These are phyloP conservation scores for Diglossa cyanea DNA, from an alignment of 2,797 vertebrate genomes.

Conservation along the genomic window DNA sequence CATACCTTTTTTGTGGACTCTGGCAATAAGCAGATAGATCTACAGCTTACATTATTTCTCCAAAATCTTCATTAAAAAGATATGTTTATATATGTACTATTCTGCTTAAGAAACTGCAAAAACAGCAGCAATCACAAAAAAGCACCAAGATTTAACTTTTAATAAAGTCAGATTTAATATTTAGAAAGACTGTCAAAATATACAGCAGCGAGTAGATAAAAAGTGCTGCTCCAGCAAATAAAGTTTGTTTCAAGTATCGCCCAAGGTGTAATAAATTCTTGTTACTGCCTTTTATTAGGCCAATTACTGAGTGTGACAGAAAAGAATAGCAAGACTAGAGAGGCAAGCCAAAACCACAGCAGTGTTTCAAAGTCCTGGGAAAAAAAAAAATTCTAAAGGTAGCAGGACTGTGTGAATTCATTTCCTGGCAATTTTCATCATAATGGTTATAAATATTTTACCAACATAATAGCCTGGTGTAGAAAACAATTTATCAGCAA, in stretches of 20 bases:
- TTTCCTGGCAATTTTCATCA: conserved; percentile 42
- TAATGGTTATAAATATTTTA: conserved; percentile 47
- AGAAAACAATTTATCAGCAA: conserved; percentile 55
- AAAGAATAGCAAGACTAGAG: conserved; percentile 20
- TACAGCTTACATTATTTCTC: conserved; percentile 43
- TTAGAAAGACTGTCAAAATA: conserved; percentile 72
- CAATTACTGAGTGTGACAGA: conserved; percentile 68
- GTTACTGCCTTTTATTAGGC: conserved; percentile 76
- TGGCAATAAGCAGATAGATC: conserved; percentile 36
- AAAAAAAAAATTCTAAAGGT: not conserved
- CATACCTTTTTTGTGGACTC: conserved; percentile 39
- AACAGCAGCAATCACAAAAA: conserved; percentile 56
- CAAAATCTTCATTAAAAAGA: conserved; percentile 40
- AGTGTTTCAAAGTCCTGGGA: conserved; percentile 15
- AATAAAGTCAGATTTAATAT: conserved; percentile 72
- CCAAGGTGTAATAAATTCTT: conserved; percentile 75
- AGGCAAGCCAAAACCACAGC: conserved; percentile 14
- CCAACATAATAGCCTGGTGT: conserved; percentile 15
- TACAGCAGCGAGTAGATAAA: conserved; percentile 51
- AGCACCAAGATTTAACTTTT: conserved; percentile 68
- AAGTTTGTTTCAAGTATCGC: conserved; percentile 77
- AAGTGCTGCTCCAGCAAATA: conserved; percentile 77
- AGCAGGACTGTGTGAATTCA: not conserved
- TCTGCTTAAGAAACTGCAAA: conserved; percentile 60
- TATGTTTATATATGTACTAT: conserved; percentile 61